Evolutionary conservation across 1,140 invertebrate species (phyloP), one percentile per base, ranked within the genome.

Genomic region (Calephelis nemesis): DNA sequence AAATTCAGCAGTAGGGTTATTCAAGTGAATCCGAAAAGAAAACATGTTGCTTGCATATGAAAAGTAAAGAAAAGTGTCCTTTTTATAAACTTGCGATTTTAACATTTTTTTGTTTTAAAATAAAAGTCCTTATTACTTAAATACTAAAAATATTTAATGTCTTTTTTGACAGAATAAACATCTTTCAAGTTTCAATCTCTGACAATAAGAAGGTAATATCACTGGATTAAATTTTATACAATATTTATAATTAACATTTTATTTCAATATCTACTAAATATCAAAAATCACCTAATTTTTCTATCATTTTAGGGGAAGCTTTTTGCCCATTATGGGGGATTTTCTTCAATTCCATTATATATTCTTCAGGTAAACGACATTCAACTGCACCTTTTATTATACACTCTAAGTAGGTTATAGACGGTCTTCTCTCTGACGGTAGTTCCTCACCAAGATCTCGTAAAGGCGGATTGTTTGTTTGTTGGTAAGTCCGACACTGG

Each of bases 311-410:
- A 13, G 49, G n/a, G n/a, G 49, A 52, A 0, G 49, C 49, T 15
- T 52, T 52, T 52, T 52, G 77, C 40, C 86, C 87, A 80, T 91
- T 91, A 58, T 91, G 77, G 4, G 84, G 82, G 63, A 91, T 88
- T 76, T 83, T 87, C 50, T 82, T 87, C 47, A 91, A 71, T 68
- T 80, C 73, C 47, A 80, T 64, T 49, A 91, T 78, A 70, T 91
- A 91, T 63, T 85, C 79, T 62, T 84, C 62, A 39, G 88, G 95
- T 65, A 97, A 85, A 30, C 93, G 81, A 78, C 94, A 95, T 87
- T 97, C 95, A 73, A 89, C 80, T 8, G 96, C 96, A 13, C 96
- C 96, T 77, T 85, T 91, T 40, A 94, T 58, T 65, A 95, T 94
- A 50, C 89, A 93, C 63, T 93, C 92, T 85, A 96, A 87, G 80